These are phyloP conservation scores for Scotopteryx bipunctaria DNA, from an alignment of 2,888 invertebrate genomes.

Conservation along the genomic window DNA sequence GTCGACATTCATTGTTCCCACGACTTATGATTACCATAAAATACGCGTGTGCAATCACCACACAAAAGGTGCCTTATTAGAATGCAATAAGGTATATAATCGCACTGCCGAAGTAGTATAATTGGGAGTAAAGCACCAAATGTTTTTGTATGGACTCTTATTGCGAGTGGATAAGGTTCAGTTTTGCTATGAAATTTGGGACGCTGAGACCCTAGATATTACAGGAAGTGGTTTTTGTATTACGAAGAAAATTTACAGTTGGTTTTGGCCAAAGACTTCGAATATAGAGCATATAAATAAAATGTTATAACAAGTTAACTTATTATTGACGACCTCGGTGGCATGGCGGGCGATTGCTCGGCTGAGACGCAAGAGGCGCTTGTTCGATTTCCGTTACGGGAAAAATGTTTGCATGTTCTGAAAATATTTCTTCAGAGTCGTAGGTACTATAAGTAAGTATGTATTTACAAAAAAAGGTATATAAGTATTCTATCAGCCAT, in stretches of 20 bases:
- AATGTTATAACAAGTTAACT: no score
- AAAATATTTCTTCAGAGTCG: no score
- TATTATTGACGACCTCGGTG: no score
- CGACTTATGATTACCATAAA: slow-evolving; percentile 32
- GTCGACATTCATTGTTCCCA: slow-evolving; percentile 39
- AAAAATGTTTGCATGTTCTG: no score
- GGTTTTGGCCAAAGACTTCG: no score
- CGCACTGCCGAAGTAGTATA: not conserved
- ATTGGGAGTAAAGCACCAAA: slow-evolving; percentile 16
- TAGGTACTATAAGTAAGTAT: no score
- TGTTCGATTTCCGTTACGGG: no score
- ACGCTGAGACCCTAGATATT: not conserved
- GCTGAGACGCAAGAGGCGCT: no score
- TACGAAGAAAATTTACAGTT: slow-evolving; percentile 1
- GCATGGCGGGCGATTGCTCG: no score
- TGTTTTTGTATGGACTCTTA: slow-evolving; percentile 7
- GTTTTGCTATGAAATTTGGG: not conserved
- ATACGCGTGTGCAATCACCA: slow-evolving; percentile 16
- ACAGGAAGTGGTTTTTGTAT: not conserved
- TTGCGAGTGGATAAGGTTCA: slow-evolving; percentile 13
- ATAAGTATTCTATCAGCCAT: no score
- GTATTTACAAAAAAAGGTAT: no score
- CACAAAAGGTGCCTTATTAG: slow-evolving; percentile 9
- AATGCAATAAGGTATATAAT: slow-evolving; percentile 11
- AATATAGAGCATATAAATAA: no score